Percentiles rank a stretch among this genome's conserved stretches.
Conservation (phyloP, 2,888 invertebrate genomes). For the Pseudococcus longispinus region DNA sequence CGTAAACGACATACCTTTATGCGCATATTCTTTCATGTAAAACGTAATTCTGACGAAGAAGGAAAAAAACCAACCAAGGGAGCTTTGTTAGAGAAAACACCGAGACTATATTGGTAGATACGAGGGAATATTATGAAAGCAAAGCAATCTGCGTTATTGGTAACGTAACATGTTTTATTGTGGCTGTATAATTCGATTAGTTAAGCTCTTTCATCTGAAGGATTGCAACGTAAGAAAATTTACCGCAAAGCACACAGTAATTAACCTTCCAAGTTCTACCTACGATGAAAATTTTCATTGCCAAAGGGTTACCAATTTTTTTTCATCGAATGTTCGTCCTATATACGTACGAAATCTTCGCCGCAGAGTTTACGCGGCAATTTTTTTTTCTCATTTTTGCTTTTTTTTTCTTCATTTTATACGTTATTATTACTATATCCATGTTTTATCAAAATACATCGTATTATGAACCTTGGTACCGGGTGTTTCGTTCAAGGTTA, state of each 20-base stretch:
- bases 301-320: background rate
- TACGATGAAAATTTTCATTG: background rate
- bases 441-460: too few species aligned
- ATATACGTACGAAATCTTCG: background rate
- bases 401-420: too few species aligned
- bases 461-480: too few species aligned
- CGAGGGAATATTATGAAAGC: background rate
- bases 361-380: too few species aligned
- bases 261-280: background rate
- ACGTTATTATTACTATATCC: too few species aligned
- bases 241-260: constrained; percentile 4
- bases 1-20: background rate
- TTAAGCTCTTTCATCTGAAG: background rate
- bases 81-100: background rate
- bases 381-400: too few species aligned
- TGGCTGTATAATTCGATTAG: constrained; percentile 7
- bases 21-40: background rate
- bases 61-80: background rate
- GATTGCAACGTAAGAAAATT: background rate
- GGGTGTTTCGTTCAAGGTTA: too few species aligned
- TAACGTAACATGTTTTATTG: constrained; percentile 14
- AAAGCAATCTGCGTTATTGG: background rate
- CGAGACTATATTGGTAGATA: background rate
- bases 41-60: background rate
- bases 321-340: background rate